These are phyloP conservation scores for Palythoa grandis DNA, from an alignment of 92 coral and sea anemone species.

Conservation along the genomic window DNA sequence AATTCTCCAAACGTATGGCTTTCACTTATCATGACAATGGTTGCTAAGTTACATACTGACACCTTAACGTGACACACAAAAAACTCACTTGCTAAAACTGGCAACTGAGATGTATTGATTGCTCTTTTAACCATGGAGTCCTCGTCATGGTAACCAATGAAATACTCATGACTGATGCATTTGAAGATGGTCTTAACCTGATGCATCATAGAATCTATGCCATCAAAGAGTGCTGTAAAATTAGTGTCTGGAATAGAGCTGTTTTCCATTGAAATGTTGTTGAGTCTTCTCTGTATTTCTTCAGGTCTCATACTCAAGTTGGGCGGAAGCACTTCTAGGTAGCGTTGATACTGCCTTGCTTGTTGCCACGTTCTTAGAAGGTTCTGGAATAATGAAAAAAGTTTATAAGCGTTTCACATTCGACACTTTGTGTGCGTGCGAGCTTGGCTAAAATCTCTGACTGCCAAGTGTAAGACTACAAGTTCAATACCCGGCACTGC, in stretches of 20 bases:
- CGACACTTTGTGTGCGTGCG: no score
- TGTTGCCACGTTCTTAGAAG: not conserved
- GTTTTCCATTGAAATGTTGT: not conserved
- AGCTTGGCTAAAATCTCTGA: no score
- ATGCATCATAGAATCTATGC: constrained; percentile 57
- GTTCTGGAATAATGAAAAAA: constrained; percentile 10
- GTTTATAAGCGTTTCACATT: no score
- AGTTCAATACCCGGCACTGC: no score
- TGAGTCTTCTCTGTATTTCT: not conserved
- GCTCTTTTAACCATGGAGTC: constrained; percentile 76
- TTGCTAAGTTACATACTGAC: no score
- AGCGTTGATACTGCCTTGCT: not conserved
- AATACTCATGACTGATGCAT: constrained; percentile 74
- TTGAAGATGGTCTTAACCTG: constrained; percentile 38
- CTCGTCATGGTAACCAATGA: constrained; percentile 69
- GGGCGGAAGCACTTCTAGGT: not conserved
- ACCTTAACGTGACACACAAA: not conserved
- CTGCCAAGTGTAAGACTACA: no score
- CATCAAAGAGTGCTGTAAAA: constrained; percentile 43
- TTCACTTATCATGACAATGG: no score
- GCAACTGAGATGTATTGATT: constrained; percentile 59
- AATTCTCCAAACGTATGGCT: no score
- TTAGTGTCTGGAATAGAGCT: constrained; percentile 42
- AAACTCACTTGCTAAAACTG: constrained; percentile 81
- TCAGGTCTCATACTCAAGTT: not conserved